Conservation (phyloP, 2,113 vertebrate species). For the Gnathonemus echidnorhynchus region DNA sequence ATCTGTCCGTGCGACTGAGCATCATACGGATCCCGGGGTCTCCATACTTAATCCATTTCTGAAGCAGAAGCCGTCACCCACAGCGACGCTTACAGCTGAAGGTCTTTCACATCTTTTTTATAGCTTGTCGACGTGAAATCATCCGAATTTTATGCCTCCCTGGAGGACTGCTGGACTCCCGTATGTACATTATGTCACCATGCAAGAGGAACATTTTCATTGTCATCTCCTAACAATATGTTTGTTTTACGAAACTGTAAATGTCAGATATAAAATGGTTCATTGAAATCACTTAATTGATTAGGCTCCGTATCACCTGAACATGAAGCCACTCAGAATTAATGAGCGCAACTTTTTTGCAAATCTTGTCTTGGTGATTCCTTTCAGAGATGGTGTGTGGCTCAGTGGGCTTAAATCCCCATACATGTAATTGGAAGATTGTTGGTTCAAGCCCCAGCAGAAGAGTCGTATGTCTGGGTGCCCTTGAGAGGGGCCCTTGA, state of each 20-base stretch:
- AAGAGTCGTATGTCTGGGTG: not conserved
- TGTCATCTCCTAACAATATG: not conserved
- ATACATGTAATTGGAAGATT: not conserved
- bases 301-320: not conserved
- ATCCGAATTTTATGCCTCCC: not conserved
- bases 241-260: not conserved
- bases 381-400: not conserved
- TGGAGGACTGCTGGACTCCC: not conserved
- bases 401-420: not conserved
- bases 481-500: not conserved
- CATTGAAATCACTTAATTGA: not conserved
- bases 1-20: not conserved
- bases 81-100: not conserved
- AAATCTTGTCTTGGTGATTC: not conserved
- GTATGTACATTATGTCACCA: not conserved
- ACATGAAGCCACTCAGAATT: not conserved
- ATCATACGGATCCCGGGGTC: not conserved
- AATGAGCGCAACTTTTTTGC: not conserved
- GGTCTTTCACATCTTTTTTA: not conserved
- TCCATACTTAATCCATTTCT: not conserved
- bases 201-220: not conserved
- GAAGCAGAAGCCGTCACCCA: not conserved
- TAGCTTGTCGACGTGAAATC: not conserved
- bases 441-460: not conserved
- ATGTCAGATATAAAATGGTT: not conserved